Percentiles rank a stretch among this genome's conserved stretches.
Conservation (phyloP, 2,797 vertebrate genomes). For the Betta splendens region DNA sequence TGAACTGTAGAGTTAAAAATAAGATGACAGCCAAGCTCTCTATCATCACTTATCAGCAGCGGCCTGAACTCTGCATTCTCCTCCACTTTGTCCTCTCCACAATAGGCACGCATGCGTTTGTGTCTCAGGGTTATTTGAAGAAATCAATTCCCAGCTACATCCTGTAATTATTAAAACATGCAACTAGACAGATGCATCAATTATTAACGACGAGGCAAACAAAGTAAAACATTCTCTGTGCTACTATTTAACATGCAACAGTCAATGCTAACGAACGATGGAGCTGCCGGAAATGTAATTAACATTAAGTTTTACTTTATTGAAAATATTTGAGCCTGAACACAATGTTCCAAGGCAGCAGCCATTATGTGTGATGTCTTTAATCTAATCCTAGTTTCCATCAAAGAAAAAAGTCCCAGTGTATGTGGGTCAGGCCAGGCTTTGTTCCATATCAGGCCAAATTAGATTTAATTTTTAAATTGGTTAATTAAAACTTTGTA, state of each 20-base stretch:
- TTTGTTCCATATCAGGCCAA: constrained; percentile 29
- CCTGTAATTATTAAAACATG: constrained; percentile 47
- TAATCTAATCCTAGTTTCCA: constrained; percentile 33
- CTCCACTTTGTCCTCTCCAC: constrained; percentile 4
- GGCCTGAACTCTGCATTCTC: constrained; percentile 5
- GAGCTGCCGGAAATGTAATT: constrained; percentile 1
- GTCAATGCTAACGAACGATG: constrained; percentile 1
- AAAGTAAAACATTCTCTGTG: constrained; percentile 28
- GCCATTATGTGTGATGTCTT: constrained; percentile 6
- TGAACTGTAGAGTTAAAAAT: constrained; percentile 12
- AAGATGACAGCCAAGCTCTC: not conserved
- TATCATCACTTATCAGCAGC: constrained; percentile 19
- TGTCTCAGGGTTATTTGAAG: constrained; percentile 41
- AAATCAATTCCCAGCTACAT: constrained; percentile 34
- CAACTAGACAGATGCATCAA: constrained; percentile 39
- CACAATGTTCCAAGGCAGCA: constrained; percentile 25
- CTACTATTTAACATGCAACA: constrained; percentile 17
- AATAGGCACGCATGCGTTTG: constrained; percentile 4
- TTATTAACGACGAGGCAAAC: constrained; percentile 41
- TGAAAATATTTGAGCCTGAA: constrained; percentile 6
- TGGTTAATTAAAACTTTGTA: constrained; percentile 40
- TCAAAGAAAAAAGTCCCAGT: constrained; percentile 20
- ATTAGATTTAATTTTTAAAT: constrained; percentile 38
- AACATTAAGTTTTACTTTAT: constrained; percentile 4
- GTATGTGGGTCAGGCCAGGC: constrained; percentile 35